Evolutionary conservation across 2,888 invertebrate genomes (phyloP).

Genomic region (Cerastis leucographa): DNA sequence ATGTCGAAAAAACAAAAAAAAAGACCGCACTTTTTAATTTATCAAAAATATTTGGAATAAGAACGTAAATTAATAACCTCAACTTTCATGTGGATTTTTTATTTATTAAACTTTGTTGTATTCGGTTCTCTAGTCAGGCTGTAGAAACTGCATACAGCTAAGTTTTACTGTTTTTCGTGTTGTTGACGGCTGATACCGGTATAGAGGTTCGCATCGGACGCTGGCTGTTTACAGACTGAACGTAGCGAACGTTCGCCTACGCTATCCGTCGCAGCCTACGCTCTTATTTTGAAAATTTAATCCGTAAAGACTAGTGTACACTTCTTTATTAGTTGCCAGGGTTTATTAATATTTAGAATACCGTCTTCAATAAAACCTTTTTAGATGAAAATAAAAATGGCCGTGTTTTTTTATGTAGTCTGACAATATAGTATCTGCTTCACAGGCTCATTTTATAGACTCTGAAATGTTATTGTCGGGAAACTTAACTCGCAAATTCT

Average conservation of each 20-base stretch:
- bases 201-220: slow-evolving; percentile 72
- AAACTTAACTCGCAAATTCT: slow-evolving; percentile 47
- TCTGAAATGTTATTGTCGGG: slow-evolving; percentile 10
- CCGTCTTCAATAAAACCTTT: slow-evolving; percentile 13
- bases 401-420: neutral
- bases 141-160: slow-evolving; percentile 45
- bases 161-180: slow-evolving; percentile 69
- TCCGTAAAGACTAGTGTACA: slow-evolving; percentile 30
- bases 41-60: slow-evolving; percentile 34
- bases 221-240: slow-evolving; percentile 73
- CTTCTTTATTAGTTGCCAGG: slow-evolving; percentile 36
- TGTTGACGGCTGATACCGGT: slow-evolving; percentile 57
- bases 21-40: slow-evolving; percentile 42
- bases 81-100: neutral
- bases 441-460: slow-evolving; percentile 8
- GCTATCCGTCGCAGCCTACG: slow-evolving; percentile 48
- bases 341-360: slow-evolving; percentile 24
- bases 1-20: slow-evolving; percentile 7
- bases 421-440: slow-evolving; percentile 4
- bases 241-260: slow-evolving; percentile 57
- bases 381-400: neutral
- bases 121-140: slow-evolving; percentile 6
- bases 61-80: slow-evolving; percentile 6
- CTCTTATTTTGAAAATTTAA: slow-evolving; percentile 64
- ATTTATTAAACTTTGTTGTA: slow-evolving; percentile 7